phyloP scores from a whole-genome alignment of 2,113 vertebrate genomes.

The Chiloscyllium plagiosum region DNA sequence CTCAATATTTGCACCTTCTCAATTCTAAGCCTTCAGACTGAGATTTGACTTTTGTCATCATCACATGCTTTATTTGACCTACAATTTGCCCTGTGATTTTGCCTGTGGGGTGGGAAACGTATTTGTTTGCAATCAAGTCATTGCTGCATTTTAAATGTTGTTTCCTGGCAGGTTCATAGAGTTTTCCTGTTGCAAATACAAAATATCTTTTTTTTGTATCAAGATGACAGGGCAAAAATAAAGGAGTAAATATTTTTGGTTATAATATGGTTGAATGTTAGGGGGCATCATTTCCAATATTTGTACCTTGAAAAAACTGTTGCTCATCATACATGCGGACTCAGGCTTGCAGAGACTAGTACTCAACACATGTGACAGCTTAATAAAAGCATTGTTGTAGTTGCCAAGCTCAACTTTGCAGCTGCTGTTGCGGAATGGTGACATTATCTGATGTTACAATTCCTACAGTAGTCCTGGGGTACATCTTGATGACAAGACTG shows the following conservation, averaged over 20 bases:
- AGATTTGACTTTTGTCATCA: not conserved
- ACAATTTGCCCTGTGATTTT: not conserved
- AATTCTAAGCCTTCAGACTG: not conserved
- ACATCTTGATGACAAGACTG: not conserved
- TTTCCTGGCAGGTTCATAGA: not conserved
- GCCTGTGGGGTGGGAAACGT: not conserved
- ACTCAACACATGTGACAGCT: not conserved
- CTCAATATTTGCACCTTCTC: not conserved
- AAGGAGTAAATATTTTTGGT: not conserved
- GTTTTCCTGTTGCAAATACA: not conserved
- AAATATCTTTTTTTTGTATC: not conserved
- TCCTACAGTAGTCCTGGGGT: not conserved
- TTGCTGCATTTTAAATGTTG: not conserved
- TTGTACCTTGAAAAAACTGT: too few species aligned
- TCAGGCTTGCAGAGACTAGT: not conserved
- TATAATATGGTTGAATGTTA: not conserved
- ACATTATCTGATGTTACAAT: constrained; percentile 24
- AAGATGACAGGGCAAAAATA: not conserved
- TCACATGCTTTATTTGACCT: not conserved
- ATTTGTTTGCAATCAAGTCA: not conserved
- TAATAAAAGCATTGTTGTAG: not conserved
- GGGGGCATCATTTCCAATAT: not conserved
- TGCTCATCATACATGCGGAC: not conserved
- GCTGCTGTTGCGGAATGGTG: not conserved
- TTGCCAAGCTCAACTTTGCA: constrained; percentile 22